Evolutionary conservation across 2,113 vertebrate genomes (phyloP), one percentile per base, ranked within the genome.

Genomic region (Deroptyus accipitrinus): DNA sequence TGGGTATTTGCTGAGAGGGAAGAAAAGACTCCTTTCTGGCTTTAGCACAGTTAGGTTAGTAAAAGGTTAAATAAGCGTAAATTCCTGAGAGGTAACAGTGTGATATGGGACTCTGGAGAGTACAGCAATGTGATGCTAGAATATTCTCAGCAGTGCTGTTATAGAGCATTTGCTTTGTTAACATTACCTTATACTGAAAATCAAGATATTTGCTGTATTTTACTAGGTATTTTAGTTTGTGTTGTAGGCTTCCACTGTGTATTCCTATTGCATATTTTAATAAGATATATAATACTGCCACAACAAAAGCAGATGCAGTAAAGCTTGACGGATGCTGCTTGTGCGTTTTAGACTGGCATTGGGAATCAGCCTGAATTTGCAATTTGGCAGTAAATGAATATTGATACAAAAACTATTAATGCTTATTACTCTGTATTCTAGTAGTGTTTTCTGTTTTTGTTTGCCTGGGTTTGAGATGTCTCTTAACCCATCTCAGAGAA

Each of bases 141-240:
- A 42, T 92, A 83, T 90, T 94, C 66, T 96, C 73, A 67, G 66
- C 83, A 88, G 83, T 85, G 70, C n/a, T 84, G 25, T 92, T 94
- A 62, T 1, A 73, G 52, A 87, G 61, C 19, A 64, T 78, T 94
- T 90, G 52, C 76, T 90, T 55, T 70, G 73, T 77, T 88, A 88
- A 86, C 51, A 28, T 67, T 88, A 41, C 25, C 30, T 61, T 78
- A 5, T 52, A 44, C 33, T 64, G 55, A 52, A 90, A 83, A 95
- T 64, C 3, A 3, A 59, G 64, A 35, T 67, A 68, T 92, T 88
- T 92, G 35, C 37, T 92, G 35, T 68, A 35, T 94, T 96, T 94
- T 94, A 44, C 51, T 86, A 39, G 42, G 18, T 57, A 74, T 82
- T 93, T 68, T 84, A 37, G 37, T 88, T 83, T 92, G 37, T 77